phyloP scores from a whole-genome alignment of 1,140 invertebrate species.

The Pomacea maculata region DNA sequence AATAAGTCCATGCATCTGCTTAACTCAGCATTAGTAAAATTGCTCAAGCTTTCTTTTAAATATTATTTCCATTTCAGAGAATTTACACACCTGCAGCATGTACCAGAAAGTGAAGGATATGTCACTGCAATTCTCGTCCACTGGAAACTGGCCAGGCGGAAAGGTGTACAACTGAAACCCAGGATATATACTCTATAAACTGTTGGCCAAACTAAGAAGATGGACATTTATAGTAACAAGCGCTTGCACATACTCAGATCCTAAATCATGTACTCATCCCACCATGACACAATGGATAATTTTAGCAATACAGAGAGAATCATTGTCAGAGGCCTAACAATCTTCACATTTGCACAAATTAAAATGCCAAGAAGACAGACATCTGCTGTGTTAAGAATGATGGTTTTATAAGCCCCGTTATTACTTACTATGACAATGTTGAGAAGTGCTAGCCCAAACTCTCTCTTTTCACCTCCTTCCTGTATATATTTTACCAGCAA shows the following conservation, averaged over 20 bases:
- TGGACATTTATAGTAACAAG: too few relatives aligned
- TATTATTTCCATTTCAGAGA: conserved; percentile 46
- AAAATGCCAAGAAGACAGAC: too few relatives aligned
- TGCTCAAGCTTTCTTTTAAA: background rate
- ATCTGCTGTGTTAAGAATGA: too few relatives aligned
- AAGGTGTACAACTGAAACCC: conserved; percentile 8
- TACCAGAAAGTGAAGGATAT: conserved; percentile 92
- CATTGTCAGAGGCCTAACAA: too few relatives aligned
- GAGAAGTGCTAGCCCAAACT: conserved; percentile 68
- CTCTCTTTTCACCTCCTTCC: conserved; percentile 62
- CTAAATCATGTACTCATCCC: too few relatives aligned
- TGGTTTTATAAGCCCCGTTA: background rate
- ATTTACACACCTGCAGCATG: conserved; percentile 76
- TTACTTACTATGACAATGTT: conserved; percentile 71
- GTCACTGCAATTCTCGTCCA: conserved; percentile 84
- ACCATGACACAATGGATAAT: too few relatives aligned
- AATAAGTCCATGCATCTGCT: background rate
- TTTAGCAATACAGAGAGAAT: too few relatives aligned
- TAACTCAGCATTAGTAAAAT: background rate
- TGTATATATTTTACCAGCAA: conserved; percentile 70
- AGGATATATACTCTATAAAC: too few relatives aligned
- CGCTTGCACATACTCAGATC: too few relatives aligned
- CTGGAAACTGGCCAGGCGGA: conserved; percentile 82
- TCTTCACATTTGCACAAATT: too few relatives aligned
- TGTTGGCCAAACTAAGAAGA: too few relatives aligned